phyloP scores from a whole-genome alignment of 2,113 vertebrate genomes.

The Trematomus loennbergii region DNA sequence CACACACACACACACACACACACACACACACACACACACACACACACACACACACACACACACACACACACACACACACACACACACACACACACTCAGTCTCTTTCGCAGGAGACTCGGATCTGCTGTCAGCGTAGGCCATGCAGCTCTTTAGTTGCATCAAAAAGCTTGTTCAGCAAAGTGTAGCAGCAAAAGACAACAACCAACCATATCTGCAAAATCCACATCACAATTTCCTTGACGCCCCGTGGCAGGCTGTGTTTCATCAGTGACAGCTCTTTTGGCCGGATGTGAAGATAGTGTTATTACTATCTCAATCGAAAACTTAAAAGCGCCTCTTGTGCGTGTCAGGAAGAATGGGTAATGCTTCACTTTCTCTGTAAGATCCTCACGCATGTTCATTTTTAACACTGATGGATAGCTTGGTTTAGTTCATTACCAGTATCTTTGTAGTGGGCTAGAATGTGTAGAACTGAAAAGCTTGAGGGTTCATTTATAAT shows the following conservation, averaged over 20 bases:
- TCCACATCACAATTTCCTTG: constrained; percentile 58
- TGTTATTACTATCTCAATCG: constrained; percentile 58
- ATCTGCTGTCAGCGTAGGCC: constrained; percentile 50
- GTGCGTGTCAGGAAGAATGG: constrained; percentile 59
- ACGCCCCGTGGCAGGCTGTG: constrained; percentile 28
- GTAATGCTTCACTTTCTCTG: constrained; percentile 57
- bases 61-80: too few relatives aligned
- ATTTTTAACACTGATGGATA: constrained; percentile 64
- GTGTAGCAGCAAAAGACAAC: constrained; percentile 67
- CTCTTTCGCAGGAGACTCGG: constrained; percentile 15
- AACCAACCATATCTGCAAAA: constrained; percentile 51
- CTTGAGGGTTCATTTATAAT: constrained; percentile 71
- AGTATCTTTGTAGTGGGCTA: constrained; percentile 33
- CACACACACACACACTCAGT: too few relatives aligned
- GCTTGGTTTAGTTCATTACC: constrained; percentile 56
- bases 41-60: too few relatives aligned
- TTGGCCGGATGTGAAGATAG: constrained; percentile 48
- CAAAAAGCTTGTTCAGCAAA: constrained; percentile 47
- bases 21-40: constrained; percentile 5
- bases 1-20: too few relatives aligned
- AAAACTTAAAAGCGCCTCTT: constrained; percentile 53
- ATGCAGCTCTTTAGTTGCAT: constrained; percentile 48
- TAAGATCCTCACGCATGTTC: constrained; percentile 60
- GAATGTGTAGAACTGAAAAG: constrained; percentile 51
- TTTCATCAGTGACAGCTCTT: constrained; percentile 65